Evolutionary conservation across 2,888 invertebrate species (phyloP).

Genomic region (Smittia sp.): DNA sequence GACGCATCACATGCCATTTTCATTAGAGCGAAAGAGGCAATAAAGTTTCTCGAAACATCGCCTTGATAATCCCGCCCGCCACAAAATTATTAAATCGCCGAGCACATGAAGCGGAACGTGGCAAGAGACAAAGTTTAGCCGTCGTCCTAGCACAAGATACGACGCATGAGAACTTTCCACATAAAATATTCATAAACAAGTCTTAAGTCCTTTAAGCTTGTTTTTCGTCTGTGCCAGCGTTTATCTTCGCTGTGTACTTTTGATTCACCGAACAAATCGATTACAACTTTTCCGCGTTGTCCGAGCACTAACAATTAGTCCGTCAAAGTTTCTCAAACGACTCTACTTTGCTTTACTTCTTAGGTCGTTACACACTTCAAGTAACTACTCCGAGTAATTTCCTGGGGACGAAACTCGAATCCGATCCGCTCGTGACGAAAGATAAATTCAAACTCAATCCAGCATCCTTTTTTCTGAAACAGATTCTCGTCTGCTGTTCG

Average conservation of each 20-base stretch:
- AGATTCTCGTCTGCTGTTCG: background rate
- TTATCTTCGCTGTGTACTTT: background rate
- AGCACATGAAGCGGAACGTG: background rate
- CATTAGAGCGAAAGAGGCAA: background rate
- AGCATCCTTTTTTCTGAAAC: slow-evolving; percentile 6
- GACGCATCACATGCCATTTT: too few species aligned
- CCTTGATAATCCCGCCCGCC: too few species aligned
- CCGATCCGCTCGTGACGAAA: slow-evolving; percentile 23
- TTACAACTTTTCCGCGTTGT: background rate
- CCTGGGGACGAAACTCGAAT: background rate
- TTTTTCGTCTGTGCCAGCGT: background rate
- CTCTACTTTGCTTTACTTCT: background rate
- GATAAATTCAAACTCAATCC: slow-evolving; percentile 37
- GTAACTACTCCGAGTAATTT: background rate
- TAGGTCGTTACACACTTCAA: background rate
- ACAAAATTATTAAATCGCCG: too few species aligned
- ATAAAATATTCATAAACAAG: slow-evolving; percentile 36
- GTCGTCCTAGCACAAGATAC: background rate
- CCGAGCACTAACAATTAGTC: background rate
- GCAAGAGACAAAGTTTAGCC: background rate
- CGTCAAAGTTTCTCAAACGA: background rate
- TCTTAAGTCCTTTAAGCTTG: background rate
- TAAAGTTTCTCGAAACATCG: slow-evolving; percentile 4
- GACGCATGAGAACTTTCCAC: slow-evolving; percentile 7
- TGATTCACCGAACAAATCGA: background rate